Evolutionary conservation across 2,888 invertebrate species (phyloP).

Genomic region (Callyntrura sp.): DNA sequence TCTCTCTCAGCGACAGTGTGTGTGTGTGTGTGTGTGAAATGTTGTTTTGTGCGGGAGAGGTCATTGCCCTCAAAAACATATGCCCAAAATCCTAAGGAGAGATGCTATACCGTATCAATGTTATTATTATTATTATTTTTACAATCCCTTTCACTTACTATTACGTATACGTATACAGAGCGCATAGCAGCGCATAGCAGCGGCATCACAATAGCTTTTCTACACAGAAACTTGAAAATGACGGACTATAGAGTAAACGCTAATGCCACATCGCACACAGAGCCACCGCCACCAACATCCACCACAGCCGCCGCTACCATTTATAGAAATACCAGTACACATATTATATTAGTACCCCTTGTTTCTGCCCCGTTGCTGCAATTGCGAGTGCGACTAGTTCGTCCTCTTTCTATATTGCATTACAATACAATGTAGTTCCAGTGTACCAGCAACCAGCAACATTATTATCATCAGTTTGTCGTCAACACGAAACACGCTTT

Average conservation of each 20-base stretch:
- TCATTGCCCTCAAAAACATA: slow-evolving; percentile 70
- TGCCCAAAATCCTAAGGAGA: slow-evolving; percentile 59
- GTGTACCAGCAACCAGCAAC: too few relatives aligned
- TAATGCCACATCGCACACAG: not conserved
- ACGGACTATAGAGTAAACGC: not conserved
- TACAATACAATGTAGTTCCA: slow-evolving; percentile 52
- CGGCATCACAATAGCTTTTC: not conserved
- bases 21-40: slow-evolving; percentile 62
- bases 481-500: slow-evolving; percentile 26
- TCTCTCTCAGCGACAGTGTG: slow-evolving; percentile 1
- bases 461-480: slow-evolving; percentile 9
- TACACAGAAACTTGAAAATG: not conserved
- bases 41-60: slow-evolving; percentile 69
- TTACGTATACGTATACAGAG: too few relatives aligned
- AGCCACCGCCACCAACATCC: slow-evolving; percentile 14
- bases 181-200: not conserved
- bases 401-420: slow-evolving; percentile 31
- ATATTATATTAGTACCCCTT: too few relatives aligned
- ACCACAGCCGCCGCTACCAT: slow-evolving; percentile 10
- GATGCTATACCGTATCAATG: slow-evolving; percentile 18
- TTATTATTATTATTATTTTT: not conserved
- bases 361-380: slow-evolving; percentile 24
- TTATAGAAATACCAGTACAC: not conserved
- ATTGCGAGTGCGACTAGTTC: slow-evolving; percentile 34
- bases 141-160: not conserved